phyloP scores from a whole-genome alignment of 1,140 invertebrate species.

The Solen grandis region DNA sequence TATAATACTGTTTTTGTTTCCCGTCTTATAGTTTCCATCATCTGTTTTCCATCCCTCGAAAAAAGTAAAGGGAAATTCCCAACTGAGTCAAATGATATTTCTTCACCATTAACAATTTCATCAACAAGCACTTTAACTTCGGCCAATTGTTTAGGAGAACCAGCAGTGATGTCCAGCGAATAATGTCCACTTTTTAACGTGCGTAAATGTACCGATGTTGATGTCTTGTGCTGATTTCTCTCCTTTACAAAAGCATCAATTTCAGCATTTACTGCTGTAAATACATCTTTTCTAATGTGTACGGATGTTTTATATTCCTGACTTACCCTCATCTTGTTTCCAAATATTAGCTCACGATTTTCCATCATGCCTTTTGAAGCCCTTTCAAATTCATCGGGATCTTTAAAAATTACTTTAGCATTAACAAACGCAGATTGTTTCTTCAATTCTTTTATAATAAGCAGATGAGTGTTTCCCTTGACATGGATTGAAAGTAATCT shows the following conservation, averaged over 20 bases:
- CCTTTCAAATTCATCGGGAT: constrained; percentile 60
- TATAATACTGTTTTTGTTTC: constrained; percentile 55
- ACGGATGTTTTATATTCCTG: constrained; percentile 53
- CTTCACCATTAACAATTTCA: constrained; percentile 55
- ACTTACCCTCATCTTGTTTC: constrained; percentile 20
- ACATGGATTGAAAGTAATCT: constrained; percentile 33
- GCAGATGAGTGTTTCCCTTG: constrained; percentile 22
- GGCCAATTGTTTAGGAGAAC: constrained; percentile 44
- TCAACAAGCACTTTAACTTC: constrained; percentile 54
- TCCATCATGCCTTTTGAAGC: constrained; percentile 19
- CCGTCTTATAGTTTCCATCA: constrained; percentile 57
- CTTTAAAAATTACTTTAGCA: constrained; percentile 62
- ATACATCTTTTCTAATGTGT: constrained; percentile 50
- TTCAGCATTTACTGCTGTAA: constrained; percentile 39
- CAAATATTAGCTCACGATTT: constrained; percentile 2
- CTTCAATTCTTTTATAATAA: constrained; percentile 43
- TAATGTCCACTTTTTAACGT: constrained; percentile 50
- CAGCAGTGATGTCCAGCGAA: constrained; percentile 59
- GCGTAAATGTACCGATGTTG: constrained; percentile 20
- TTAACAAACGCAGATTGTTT: constrained; percentile 16
- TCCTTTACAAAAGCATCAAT: constrained; percentile 46
- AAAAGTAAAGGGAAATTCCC: constrained; percentile 51
- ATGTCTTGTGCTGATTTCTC: constrained; percentile 13
- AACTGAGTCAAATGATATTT: constrained; percentile 57
- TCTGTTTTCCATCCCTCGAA: constrained; percentile 55